Base-by-base conservation (phyloP, 2,113 vertebrate genomes). In the Aythya baeri region DNA sequence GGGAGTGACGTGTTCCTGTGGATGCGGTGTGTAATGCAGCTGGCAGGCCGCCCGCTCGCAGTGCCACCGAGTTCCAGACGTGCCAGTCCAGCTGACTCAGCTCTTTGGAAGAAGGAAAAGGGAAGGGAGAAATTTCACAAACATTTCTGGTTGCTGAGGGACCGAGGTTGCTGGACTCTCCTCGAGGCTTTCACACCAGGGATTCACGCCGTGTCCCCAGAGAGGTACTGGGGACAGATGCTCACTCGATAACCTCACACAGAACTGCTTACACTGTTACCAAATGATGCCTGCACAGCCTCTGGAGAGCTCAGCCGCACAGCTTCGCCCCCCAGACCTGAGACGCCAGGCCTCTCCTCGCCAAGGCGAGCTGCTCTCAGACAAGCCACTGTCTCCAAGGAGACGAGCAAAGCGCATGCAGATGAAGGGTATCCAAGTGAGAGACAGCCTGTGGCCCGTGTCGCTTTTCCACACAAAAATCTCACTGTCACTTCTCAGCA, bases 331-430 rank as follows among this genome's bases (percentile, higher is more conserved):
- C 86, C 82, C 94, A 96, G 86, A 86, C 68, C 57, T 93, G 88
- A 95, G 92, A 90, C 75, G 90, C 90, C 92, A 96, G 86, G 93
- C 90, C 93, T 91, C 78, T 84, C 67, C 76, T 84, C 90, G 96
- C 88, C 96, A 96, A 96, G 93, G 96, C 94, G 92, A 93, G 88
- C 90, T 94, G 96, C 91, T 95, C 83, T 70, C 88, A 93, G 91
- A 88, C 86, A 88, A 95, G 94, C 50, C 88, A 73, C 94, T 59
- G 94, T 96, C 96, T 96, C 96, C 96, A 96, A 96, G 96, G 96
- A 97, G 94, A 97, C 86, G 0, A 94, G 77, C 81, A 92, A 84
- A 96, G 82, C 62, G 88, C 83, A 86, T 46, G 70, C 86, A 85
- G 83, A 95, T 9, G 83, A 92, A 94, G 91, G 94, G 91, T 94